phyloP scores from a whole-genome alignment of 2,113 vertebrate genomes.

The Ammodytes dubius region DNA sequence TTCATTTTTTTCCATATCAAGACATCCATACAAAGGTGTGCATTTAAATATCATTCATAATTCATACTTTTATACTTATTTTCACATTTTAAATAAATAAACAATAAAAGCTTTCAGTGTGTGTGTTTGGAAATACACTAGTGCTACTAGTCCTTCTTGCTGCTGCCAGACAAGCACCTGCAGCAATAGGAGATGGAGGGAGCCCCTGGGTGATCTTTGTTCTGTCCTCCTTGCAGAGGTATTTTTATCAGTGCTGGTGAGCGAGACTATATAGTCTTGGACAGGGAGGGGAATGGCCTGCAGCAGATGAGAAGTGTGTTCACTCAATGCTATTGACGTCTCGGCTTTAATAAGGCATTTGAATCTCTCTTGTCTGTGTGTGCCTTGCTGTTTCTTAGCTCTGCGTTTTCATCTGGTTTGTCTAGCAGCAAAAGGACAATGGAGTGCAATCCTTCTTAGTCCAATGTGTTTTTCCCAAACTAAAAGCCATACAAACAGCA shows the following conservation, averaged over 20 bases:
- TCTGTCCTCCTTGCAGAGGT: conserved; percentile 65
- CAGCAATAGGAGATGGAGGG: conserved; percentile 42
- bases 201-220: conserved; percentile 59
- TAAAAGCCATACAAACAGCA: conserved; percentile 22
- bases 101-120: neutral
- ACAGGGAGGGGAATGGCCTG: conserved; percentile 49
- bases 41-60: too few species aligned
- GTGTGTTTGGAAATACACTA: conserved; percentile 30
- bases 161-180: conserved; percentile 64
- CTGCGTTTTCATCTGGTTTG: conserved; percentile 3
- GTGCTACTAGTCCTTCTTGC: conserved; percentile 21
- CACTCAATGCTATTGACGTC: conserved; percentile 15
- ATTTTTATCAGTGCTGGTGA: conserved; percentile 74
- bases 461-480: conserved; percentile 6
- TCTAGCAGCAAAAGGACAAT: conserved; percentile 14
- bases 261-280: conserved; percentile 45
- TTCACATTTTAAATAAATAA: neutral
- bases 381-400: conserved; percentile 35
- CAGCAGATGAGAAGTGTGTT: conserved; percentile 45
- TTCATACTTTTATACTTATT: neutral
- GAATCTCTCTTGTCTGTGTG: conserved; percentile 41
- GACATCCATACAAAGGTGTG: neutral
- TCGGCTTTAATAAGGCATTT: conserved; percentile 63
- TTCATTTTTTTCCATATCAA: neutral
- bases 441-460: conserved; percentile 17